Base-by-base conservation (phyloP, 2,888 invertebrate species). In the Scaptomyza reducta region DNA sequence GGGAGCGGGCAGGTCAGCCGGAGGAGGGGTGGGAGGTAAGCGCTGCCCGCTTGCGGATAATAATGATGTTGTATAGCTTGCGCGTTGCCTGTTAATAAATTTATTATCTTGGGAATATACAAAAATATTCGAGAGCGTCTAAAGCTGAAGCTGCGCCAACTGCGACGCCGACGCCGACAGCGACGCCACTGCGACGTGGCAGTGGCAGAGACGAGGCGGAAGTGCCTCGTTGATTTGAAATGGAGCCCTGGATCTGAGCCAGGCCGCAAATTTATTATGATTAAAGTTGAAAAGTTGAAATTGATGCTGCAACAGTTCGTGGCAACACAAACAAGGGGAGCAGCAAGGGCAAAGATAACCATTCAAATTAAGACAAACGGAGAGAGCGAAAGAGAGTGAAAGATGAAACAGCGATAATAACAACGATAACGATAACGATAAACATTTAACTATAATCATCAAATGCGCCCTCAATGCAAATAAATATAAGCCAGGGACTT, bases 21-120 rank as follows among this genome's bases (percentile, higher is more conserved):
- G n/a, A 25, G 27, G 44, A 27, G 49, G 45, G 25, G 25, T 11
- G 13, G 22, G 44, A 13, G 49, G 22, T 35, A 35, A 35, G 49
- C 55, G 54, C 46, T 61, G 64, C 69, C 58, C 61, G 62, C 64
- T 65, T 47, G 3, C 60, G 56, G 58, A 68, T 87, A 72, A 73
- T 87, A 72, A 84, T 75, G 75, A 73, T 83, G 70, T 67, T 80
- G 58, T 58, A 56, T 10, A 31, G 31, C 31, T 31, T 62, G 33
- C 53, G 45, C 33, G 57, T 18, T 64, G 69, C 45, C 76, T 72
- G 89, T 84, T 87, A 88, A 89, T 89, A 88, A 87, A 89, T 89
- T 87, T 89, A 87, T 89, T 89, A 89, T 87, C 87, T 87, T 88
- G 87, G 87, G 89, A 89, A 89, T 79, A 71, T 68, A 35, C 35